These are phyloP conservation scores for Bibio marci DNA, from an alignment of 2,888 invertebrate species.

Conservation along the genomic window DNA sequence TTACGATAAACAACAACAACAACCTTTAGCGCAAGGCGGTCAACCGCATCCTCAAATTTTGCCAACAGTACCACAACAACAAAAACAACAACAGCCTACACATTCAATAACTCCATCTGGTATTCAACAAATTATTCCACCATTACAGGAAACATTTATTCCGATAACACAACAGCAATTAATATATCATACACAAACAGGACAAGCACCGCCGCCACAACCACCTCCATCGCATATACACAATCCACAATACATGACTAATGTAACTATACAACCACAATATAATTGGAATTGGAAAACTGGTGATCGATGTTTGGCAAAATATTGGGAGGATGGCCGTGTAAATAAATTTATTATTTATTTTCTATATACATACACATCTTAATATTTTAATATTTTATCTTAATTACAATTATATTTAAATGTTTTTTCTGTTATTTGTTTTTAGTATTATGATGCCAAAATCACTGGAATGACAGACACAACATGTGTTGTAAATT, in stretches of 20 bases:
- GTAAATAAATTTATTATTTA: conserved; percentile 31
- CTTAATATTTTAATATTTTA: too few species aligned
- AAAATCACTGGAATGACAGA: conserved; percentile 64
- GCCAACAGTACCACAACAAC: conserved; percentile 1
- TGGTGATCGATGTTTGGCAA: conserved; percentile 72
- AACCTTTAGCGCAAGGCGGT: conserved; percentile 6
- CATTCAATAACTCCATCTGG: not conserved
- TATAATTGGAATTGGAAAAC: conserved; percentile 45
- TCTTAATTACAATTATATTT: too few species aligned
- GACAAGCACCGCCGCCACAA: conserved; percentile 5
- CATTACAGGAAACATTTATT: not conserved
- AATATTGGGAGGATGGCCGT: conserved; percentile 85
- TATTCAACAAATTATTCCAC: conserved; percentile 1
- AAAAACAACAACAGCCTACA: conserved; percentile 4
- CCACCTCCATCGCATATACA: conserved; percentile 8
- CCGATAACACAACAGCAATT: conserved; percentile 6
- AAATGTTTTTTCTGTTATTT: too few species aligned
- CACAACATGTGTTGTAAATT: conserved; percentile 72
- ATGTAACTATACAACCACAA: conserved; percentile 3
- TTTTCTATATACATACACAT: too few species aligned
- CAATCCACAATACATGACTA: conserved; percentile 4
- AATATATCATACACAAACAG: not conserved
- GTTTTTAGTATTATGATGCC: conserved; percentile 59
- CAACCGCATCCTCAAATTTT: not conserved
- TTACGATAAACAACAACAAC: conserved; percentile 15